Conservation (phyloP, 2,113 vertebrate genomes). For the Thamnophis sirtalis region DNA sequence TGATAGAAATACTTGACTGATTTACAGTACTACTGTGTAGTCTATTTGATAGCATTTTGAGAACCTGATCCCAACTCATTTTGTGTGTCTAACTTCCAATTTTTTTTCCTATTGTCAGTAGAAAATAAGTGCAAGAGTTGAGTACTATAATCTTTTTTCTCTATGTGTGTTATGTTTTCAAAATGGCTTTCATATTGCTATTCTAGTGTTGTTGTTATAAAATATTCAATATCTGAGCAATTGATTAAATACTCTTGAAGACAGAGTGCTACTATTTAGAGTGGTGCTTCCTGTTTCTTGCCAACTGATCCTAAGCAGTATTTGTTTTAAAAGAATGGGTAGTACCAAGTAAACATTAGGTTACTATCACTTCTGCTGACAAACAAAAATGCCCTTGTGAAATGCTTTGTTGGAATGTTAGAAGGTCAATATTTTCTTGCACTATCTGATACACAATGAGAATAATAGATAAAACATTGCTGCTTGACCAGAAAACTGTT, state of each 20-base stretch:
- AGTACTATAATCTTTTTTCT: background rate
- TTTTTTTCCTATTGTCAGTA: background rate
- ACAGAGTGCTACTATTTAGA: background rate
- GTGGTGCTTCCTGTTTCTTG: background rate
- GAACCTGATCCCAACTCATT: background rate
- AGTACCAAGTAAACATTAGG: background rate
- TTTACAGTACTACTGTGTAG: background rate
- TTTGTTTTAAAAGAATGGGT: background rate
- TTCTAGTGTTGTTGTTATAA: background rate
- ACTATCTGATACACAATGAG: background rate
- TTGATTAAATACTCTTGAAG: background rate
- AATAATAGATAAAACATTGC: background rate
- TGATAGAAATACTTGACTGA: background rate
- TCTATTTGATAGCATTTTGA: background rate
- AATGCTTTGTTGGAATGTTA: background rate
- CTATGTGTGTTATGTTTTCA: background rate
- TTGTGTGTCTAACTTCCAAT: background rate
- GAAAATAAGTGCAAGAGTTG: background rate
- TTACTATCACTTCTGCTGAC: background rate
- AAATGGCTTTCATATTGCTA: background rate
- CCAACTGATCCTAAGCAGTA: background rate
- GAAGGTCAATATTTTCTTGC: background rate
- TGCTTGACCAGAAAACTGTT: background rate
- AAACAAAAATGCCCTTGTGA: background rate
- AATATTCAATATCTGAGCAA: background rate